Conservation (phyloP, 2,797 vertebrate species). For the Microcaecilia unicolor region DNA sequence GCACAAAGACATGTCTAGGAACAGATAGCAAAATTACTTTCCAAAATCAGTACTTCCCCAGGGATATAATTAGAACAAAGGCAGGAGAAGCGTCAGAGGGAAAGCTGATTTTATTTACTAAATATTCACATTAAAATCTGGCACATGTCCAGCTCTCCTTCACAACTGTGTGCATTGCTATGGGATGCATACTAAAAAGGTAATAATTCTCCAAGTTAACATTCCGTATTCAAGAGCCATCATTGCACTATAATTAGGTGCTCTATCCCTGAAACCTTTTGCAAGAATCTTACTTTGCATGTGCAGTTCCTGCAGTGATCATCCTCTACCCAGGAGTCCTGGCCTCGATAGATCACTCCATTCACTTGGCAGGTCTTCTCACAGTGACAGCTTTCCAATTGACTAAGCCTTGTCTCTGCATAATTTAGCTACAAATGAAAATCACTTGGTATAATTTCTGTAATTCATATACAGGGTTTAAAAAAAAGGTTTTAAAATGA, state of each 20-base stretch:
- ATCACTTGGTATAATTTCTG: slow-evolving; percentile 24
- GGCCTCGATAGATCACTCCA: slow-evolving; percentile 73
- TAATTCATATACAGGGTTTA: slow-evolving; percentile 7
- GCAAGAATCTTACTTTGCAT: slow-evolving; percentile 67
- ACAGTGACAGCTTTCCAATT: slow-evolving; percentile 86
- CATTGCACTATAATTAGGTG: neutral
- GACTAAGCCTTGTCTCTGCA: slow-evolving; percentile 83
- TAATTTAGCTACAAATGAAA: slow-evolving; percentile 77
- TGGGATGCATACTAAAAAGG: neutral
- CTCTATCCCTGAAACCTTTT: neutral
- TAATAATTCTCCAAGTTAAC: neutral
- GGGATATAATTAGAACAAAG: slow-evolving; percentile 2
- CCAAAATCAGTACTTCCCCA: too few relatives aligned
- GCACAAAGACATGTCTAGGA: too few relatives aligned
- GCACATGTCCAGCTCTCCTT: neutral
- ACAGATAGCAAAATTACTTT: too few relatives aligned
- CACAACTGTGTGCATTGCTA: neutral
- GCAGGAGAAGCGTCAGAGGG: neutral
- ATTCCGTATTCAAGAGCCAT: slow-evolving; percentile 2
- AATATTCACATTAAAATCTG: neutral
- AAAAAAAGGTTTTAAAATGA: neutral
- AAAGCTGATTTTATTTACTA: slow-evolving; percentile 11
- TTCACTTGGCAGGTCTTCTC: slow-evolving; percentile 86
- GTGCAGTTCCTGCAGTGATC: slow-evolving; percentile 90
- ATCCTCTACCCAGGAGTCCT: slow-evolving; percentile 84